Evolutionary conservation across 2,888 invertebrate species (phyloP).

Genomic region (Buathra laborator): DNA sequence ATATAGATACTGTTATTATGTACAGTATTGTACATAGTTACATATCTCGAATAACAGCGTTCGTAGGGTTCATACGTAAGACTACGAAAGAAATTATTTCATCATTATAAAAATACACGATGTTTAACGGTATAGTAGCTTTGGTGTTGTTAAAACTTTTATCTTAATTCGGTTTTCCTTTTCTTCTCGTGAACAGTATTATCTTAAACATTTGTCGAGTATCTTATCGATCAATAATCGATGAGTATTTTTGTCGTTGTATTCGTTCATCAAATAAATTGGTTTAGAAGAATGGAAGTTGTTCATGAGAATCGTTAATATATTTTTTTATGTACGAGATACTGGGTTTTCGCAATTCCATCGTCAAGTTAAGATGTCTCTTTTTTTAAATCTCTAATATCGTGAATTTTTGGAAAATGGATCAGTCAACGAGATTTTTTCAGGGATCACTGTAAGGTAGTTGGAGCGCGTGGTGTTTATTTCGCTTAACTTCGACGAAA

Average conservation of each 20-base stretch:
- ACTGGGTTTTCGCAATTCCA: too few relatives aligned
- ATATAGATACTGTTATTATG: constrained; percentile 43
- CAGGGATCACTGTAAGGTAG: too few relatives aligned
- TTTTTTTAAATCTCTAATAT: too few relatives aligned
- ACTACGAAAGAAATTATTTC: not conserved
- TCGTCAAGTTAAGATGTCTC: too few relatives aligned
- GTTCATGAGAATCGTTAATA: not conserved
- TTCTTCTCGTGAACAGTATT: not conserved
- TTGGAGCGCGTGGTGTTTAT: too few relatives aligned
- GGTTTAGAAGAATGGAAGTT: not conserved
- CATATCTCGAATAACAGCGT: not conserved
- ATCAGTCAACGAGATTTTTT: too few relatives aligned
- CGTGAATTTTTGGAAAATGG: too few relatives aligned
- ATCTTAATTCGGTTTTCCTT: not conserved
- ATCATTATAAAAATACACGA: not conserved
- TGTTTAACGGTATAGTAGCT: not conserved
- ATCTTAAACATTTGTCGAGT: not conserved
- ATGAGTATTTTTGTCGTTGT: not conserved
- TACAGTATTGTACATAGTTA: not conserved
- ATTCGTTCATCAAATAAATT: not conserved
- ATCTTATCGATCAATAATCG: not conserved
- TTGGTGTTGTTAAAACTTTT: not conserved
- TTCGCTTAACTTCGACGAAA: too few relatives aligned
- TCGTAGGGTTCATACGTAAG: not conserved
- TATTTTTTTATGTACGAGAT: too few relatives aligned